These are phyloP conservation scores for Sipha flava DNA, from an alignment of 1,140 invertebrate species.

Conservation along the genomic window DNA sequence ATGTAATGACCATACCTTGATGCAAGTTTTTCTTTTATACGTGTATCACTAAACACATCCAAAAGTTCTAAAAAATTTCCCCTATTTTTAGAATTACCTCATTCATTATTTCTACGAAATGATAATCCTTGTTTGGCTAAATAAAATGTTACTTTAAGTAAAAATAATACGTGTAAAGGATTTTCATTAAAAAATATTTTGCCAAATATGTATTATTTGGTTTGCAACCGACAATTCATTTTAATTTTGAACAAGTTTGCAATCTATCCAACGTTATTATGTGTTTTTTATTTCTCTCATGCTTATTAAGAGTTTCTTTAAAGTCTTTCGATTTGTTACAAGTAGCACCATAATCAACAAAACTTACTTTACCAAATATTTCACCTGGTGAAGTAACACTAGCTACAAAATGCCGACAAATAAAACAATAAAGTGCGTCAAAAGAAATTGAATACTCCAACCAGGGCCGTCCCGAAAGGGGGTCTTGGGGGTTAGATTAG, in stretches of 20 bases:
- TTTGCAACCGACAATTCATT: too few species aligned
- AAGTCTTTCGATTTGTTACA: neutral
- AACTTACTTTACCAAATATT: neutral
- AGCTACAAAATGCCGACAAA: constrained; percentile 23
- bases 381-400: neutral
- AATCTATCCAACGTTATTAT: too few species aligned
- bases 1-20: neutral
- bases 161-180: neutral
- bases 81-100: neutral
- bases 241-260: too few species aligned
- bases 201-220: neutral
- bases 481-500: too few species aligned
- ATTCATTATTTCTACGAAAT: neutral
- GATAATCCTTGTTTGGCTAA: neutral
- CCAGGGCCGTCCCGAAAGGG: too few species aligned
- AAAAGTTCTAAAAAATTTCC: neutral
- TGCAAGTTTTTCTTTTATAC: neutral
- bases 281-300: neutral
- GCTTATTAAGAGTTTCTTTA: neutral
- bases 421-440: too few species aligned
- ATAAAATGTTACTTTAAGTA: neutral
- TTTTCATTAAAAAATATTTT: neutral
- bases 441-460: neutral
- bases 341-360: neutral
- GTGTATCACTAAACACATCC: neutral